Conservation (phyloP, 1,140 invertebrate species). For the Fopius arisanus region DNA sequence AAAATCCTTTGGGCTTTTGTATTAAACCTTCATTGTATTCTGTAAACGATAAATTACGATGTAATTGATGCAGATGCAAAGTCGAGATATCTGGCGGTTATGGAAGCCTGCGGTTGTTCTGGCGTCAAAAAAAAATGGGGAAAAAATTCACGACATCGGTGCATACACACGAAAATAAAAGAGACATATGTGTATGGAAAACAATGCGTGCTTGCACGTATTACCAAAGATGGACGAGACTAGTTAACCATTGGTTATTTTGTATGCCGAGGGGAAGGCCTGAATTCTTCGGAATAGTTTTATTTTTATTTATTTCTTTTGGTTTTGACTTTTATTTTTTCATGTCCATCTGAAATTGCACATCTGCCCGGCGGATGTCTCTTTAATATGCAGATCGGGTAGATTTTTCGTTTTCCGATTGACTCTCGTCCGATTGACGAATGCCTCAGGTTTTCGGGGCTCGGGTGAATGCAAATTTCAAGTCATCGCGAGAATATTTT, state of each 20-base stretch:
- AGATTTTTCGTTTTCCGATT: background rate
- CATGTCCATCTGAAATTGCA: background rate
- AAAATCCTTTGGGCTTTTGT: slow-evolving; percentile 23
- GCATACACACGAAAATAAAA: slow-evolving; percentile 4
- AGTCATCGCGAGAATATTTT: too few species aligned
- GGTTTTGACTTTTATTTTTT: background rate
- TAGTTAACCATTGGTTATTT: slow-evolving; percentile 29
- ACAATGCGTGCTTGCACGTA: slow-evolving; percentile 30
- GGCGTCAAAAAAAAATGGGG: slow-evolving; percentile 30
- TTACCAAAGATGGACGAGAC: slow-evolving; percentile 27
- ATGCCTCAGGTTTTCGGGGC: background rate
- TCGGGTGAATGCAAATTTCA: background rate
- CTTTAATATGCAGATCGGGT: slow-evolving; percentile 9
- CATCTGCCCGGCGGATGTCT: background rate
- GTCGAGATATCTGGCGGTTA: slow-evolving; percentile 24
- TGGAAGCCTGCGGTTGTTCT: background rate
- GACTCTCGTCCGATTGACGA: background rate
- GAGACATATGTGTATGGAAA: background rate
- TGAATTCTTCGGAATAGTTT: background rate
- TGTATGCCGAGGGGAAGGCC: slow-evolving; percentile 24
- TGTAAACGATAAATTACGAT: slow-evolving; percentile 32
- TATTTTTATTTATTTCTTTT: background rate
- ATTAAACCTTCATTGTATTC: slow-evolving; percentile 34
- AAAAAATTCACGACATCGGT: background rate
- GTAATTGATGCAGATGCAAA: slow-evolving; percentile 34